Evolutionary conservation across 2,888 invertebrate genomes (phyloP), one percentile per base, ranked within the genome.

Genomic region (Lasiommata megera): DNA sequence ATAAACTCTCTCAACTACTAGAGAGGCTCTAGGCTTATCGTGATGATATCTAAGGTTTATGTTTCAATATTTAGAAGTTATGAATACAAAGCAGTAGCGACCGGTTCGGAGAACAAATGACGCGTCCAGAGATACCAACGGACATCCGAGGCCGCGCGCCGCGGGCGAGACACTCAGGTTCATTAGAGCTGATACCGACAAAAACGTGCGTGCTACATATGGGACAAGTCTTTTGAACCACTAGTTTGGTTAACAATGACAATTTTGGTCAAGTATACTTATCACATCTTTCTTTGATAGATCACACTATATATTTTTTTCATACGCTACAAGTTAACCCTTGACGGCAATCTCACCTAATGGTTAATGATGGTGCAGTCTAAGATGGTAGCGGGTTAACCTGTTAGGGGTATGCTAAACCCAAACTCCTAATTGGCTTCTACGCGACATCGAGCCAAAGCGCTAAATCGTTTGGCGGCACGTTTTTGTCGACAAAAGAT

Each of bases 41-140:
- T 23, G 2, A 23, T 6, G 6, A 1, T 38, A 7, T 38, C 14
- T 16, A 38, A 12, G 8, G 16, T 9, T 38, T 16, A n/a, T 16
- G 16, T 40, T 11, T 40, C 17, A 40, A 40, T 18, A 18, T 9
- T 17, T 8, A 48, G 82, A 84, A 80, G 77, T 80, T 82, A 79
- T 77, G 75, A 79, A 76, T 79, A 75, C 76, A 69, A 77, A 77
- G 74, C 79, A 73, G 80, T 81, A 80, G 80, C 81, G 68, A 58
- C 59, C 63, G 58, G 61, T 58, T 51, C 40, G 41, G 17, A 43
- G 77, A 80, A 80, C 80, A 82, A 84, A 82, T 76, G 80, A 78
- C 79, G 73, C 70, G 70, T 67, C 71, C 65, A 55, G 60, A 60
- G 71, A 75, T 76, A 63, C 56, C 55, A 56, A 73, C 76, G 73